These are phyloP conservation scores for Acromyrmex echinatior DNA, from an alignment of 1,140 invertebrate species.

Conservation along the genomic window DNA sequence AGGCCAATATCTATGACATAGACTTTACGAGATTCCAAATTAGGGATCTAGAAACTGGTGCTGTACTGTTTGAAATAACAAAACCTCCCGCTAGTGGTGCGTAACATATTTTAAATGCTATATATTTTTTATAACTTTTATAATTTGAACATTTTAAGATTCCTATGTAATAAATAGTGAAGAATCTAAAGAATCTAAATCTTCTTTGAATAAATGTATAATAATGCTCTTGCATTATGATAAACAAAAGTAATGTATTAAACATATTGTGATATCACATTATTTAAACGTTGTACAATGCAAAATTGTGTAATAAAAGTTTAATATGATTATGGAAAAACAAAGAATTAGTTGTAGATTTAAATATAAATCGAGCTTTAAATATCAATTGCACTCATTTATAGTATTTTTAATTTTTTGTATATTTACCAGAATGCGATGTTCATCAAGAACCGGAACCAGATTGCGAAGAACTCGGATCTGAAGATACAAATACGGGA, in stretches of 20 bases:
- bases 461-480: conserved; percentile 89
- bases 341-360: background rate
- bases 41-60: conserved; percentile 96
- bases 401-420: conserved; percentile 16
- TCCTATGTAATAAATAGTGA: background rate
- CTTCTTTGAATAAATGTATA: background rate
- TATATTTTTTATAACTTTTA: background rate
- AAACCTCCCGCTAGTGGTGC: conserved; percentile 91
- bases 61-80: conserved; percentile 98
- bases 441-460: conserved; percentile 84
- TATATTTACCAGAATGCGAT: conserved; percentile 74
- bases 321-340: too few species aligned
- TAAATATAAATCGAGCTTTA: background rate
- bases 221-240: background rate
- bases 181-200: background rate
- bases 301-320: background rate
- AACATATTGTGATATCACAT: background rate
- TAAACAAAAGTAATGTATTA: too few species aligned
- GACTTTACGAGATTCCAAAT: conserved; percentile 99
- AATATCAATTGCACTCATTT: background rate
- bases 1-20: conserved; percentile 98
- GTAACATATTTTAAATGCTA: background rate
- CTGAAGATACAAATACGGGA: conserved; percentile 95
- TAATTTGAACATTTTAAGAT: background rate
- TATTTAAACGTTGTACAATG: background rate